Evolutionary conservation across 2,113 vertebrate genomes (phyloP).

Genomic region (Albula glossodonta): DNA sequence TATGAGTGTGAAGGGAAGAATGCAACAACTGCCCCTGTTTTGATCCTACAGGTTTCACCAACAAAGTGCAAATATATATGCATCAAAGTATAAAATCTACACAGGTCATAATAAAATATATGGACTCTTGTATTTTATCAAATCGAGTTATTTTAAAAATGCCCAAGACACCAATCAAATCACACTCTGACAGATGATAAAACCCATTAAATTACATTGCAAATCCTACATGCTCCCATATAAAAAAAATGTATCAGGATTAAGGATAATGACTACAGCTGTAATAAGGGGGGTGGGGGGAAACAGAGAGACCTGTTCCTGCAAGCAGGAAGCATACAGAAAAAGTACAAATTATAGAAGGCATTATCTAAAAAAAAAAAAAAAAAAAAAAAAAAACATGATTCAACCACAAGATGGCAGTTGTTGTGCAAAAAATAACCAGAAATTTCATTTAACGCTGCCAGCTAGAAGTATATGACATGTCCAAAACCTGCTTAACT

Average conservation of each 20-base stretch:
- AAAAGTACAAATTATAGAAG: neutral
- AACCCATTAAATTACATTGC: neutral
- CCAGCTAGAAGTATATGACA: too few relatives aligned
- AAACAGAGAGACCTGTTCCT: too few relatives aligned
- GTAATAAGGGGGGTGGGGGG: neutral
- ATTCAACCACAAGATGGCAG: neutral
- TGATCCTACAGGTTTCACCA: conserved; percentile 54
- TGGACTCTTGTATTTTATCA: conserved; percentile 28
- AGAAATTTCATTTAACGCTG: too few relatives aligned
- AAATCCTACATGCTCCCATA: neutral
- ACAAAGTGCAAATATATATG: conserved; percentile 44
- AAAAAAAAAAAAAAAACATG: neutral
- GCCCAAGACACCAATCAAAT: conserved; percentile 42
- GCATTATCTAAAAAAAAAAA: neutral
- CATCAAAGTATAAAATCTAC: conserved; percentile 27
- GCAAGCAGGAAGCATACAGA: neutral
- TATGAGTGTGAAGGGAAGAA: neutral
- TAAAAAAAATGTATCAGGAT: conserved; percentile 8
- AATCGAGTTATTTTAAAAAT: conserved; percentile 37
- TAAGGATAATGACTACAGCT: neutral
- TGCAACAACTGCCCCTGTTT: conserved; percentile 36
- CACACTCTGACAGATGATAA: conserved; percentile 37
- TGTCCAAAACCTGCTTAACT: too few relatives aligned
- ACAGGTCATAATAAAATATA: conserved; percentile 31
- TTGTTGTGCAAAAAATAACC: neutral